Percentiles rank a stretch among this genome's conserved stretches.
phyloP scores from a whole-genome alignment of 2,113 vertebrate species.

The Seriola aureovittata region DNA sequence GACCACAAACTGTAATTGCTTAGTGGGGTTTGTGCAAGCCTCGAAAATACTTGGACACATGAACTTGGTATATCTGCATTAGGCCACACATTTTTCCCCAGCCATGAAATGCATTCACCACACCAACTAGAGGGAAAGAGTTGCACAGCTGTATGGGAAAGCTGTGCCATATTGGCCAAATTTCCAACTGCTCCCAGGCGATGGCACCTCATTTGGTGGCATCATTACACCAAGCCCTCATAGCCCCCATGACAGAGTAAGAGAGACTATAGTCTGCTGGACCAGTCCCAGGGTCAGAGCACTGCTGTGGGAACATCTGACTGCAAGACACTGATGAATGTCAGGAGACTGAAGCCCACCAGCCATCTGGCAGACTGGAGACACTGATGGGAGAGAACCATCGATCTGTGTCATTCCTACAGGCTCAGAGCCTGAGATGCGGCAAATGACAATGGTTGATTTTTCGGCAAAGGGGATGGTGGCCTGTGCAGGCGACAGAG shows the following conservation, averaged over 20 bases:
- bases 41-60: constrained; percentile 24
- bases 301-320: constrained; percentile 73
- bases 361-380: constrained; percentile 77
- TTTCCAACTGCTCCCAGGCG: constrained; percentile 59
- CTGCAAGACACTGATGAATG: constrained; percentile 80
- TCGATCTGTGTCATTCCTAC: constrained; percentile 75
- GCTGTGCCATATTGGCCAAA: constrained; percentile 60
- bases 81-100: constrained; percentile 22
- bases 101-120: constrained; percentile 52
- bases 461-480: constrained; percentile 13
- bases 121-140: constrained; percentile 18
- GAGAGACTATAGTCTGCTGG: constrained; percentile 49
- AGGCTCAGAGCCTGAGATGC: constrained; percentile 42
- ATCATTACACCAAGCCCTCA: constrained; percentile 69
- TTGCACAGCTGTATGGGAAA: constrained; percentile 57
- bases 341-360: constrained; percentile 71
- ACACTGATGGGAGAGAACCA: constrained; percentile 62
- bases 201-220: constrained; percentile 64
- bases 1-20: constrained; percentile 31
- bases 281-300: constrained; percentile 66
- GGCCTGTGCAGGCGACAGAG: background rate
- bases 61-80: constrained; percentile 25
- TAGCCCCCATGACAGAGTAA: constrained; percentile 38
- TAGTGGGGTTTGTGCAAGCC: constrained; percentile 31
- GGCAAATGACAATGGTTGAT: constrained; percentile 46